Base-by-base conservation (phyloP, 1,140 invertebrate species). In the Papilio dardanus region DNA sequence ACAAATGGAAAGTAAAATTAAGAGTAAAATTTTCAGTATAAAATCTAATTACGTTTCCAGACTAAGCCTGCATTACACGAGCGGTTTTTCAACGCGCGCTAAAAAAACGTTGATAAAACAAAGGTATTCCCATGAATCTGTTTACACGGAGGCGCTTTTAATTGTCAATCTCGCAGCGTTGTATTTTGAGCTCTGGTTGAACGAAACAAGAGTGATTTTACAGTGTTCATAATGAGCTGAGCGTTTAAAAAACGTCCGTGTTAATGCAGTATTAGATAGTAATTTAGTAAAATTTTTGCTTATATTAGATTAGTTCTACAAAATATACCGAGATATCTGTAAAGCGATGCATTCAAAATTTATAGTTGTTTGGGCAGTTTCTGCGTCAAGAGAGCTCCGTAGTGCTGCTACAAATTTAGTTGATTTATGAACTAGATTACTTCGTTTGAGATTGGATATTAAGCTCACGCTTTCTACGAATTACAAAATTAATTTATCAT, bases 301-400 rank as follows among this genome's bases (percentile, higher is more conserved):
- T 54, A 30, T 21, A 71, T 30, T 71, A 71, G 66, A 66, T 67
- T 66, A 65, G 74, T 75, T 46, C 42, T 46, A 5, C 28, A 37
- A 37, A 8, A 37, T 37, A 37, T 71, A 31, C 42, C 28, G 73
- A 79, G 78, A 79, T 79, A 79, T 58, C 75, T 78, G 71, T 35
- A 74, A 76, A 33, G 71, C 73, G 62, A 75, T 75, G 75, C 71
- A 74, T 62, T 30, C 19, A 33, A 73, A 79, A 79, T 79, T 79
- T 79, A 79, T 79, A 12, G 75, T 50, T 79, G 73, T 79, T 79
- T 79, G 67, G 40, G 37, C 46, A 66, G 71, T 62, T 76, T 37
- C 66, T 37, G 31, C 67, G 78, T 79, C 75, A 76, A 79, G 78
- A 74, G 74, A 79, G 62, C 50, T 50, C 30, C 24, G 71, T 33